A percentile compares a stretch with the other conserved stretches of the same genome.
Evolutionary conservation across 1,140 invertebrate genomes (phyloP).

Genomic region (Drosophila ananassae): DNA sequence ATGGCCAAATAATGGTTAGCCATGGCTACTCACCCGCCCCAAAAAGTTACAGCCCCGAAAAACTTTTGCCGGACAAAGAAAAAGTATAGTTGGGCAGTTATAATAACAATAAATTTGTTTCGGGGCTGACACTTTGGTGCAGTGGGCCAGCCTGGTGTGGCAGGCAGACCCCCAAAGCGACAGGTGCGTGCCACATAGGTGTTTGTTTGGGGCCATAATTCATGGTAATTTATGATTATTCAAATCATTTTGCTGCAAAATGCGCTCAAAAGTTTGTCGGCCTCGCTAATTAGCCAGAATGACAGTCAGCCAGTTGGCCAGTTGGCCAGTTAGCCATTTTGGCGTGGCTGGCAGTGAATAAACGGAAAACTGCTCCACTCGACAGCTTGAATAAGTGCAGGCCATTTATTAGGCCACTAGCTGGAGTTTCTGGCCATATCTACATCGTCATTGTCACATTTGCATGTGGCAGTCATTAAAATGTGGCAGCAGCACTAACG

Average conservation of each 20-base stretch:
- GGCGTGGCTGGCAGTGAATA: conserved; percentile 56
- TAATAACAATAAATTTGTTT: conserved; percentile 64
- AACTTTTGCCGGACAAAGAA: conserved; percentile 10
- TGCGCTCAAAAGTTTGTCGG: conserved; percentile 38
- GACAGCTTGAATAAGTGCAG: conserved; percentile 61
- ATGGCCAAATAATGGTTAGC: conserved; percentile 53
- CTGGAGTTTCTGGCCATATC: conserved; percentile 20
- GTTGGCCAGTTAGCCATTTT: conserved; percentile 29
- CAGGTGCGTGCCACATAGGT: conserved; percentile 46
- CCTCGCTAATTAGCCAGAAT: conserved; percentile 64
- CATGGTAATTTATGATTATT: conserved; percentile 76
- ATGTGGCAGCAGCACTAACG: conserved; percentile 16
- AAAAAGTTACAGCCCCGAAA: background rate
- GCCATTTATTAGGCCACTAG: conserved; percentile 64
- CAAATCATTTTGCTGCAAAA: conserved; percentile 65
- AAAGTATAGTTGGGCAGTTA: conserved; percentile 39
- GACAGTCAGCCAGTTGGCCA: conserved; percentile 27
- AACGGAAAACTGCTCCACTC: conserved; percentile 15
- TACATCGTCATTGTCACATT: conserved; percentile 72
- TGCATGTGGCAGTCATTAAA: conserved; percentile 71
- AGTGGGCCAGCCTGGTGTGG: conserved; percentile 24
- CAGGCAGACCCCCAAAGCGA: conserved; percentile 7
- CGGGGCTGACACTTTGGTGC: conserved; percentile 63
- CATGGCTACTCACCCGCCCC: background rate
- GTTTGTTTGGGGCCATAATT: conserved; percentile 51